These are phyloP conservation scores for Machimus atricapillus DNA, from an alignment of 2,888 invertebrate species.

Conservation along the genomic window DNA sequence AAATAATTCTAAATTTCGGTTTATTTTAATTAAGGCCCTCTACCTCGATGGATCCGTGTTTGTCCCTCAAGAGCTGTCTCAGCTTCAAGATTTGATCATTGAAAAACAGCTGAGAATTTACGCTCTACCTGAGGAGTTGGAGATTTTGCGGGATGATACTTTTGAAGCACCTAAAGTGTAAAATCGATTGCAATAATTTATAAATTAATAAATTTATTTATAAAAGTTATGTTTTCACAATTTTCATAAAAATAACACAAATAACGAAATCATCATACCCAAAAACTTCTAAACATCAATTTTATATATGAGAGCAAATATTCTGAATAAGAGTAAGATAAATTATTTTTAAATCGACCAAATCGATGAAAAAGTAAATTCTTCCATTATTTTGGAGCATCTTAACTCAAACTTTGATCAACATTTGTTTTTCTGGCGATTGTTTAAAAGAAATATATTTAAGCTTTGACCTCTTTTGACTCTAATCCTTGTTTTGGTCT, in stretches of 20 bases:
- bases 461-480: too few species aligned
- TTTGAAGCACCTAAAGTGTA: conserved; percentile 33
- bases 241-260: neutral
- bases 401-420: too few species aligned
- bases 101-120: conserved; percentile 78
- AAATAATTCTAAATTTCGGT: neutral
- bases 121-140: conserved; percentile 78
- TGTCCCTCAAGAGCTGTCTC: conserved; percentile 70
- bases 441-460: too few species aligned
- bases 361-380: too few species aligned
- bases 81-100: conserved; percentile 77
- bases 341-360: too few species aligned
- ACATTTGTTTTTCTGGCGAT: too few species aligned
- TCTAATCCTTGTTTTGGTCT: too few species aligned
- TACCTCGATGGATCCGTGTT: conserved; percentile 73
- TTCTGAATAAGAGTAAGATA: too few species aligned
- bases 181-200: neutral
- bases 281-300: too few species aligned
- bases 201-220: neutral
- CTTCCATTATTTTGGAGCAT: too few species aligned
- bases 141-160: conserved; percentile 65
- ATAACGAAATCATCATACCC: neutral
- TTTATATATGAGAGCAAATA: too few species aligned
- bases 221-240: neutral
- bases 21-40: conserved; percentile 54